Evolutionary conservation across 2,888 invertebrate species (phyloP).

Genomic region (Boloria selene): DNA sequence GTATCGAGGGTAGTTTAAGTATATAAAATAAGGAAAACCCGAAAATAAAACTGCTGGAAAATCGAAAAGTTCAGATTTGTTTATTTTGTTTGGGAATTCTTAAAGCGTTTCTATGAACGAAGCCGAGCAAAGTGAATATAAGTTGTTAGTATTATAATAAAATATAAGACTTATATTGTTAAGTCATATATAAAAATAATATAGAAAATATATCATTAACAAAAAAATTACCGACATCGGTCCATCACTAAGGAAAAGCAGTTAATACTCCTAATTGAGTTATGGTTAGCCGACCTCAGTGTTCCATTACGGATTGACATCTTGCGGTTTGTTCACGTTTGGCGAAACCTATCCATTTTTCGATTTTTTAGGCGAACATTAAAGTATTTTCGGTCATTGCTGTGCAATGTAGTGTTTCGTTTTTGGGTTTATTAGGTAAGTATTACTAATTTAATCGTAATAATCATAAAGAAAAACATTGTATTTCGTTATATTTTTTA

Average conservation of each 20-base stretch:
- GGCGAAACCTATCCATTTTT: not conserved
- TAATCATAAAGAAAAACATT: too few relatives aligned
- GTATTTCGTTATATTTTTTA: not conserved
- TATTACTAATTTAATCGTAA: slow-evolving; percentile 2
- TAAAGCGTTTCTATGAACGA: too few relatives aligned
- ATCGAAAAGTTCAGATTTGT: too few relatives aligned
- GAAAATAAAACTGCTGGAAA: too few relatives aligned
- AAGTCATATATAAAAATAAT: too few relatives aligned
- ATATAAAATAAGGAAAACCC: too few relatives aligned
- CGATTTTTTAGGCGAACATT: slow-evolving; percentile 27
- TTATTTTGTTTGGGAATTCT: too few relatives aligned
- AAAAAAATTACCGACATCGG: slow-evolving; percentile 38
- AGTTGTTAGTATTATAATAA: too few relatives aligned
- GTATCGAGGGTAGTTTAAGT: too few relatives aligned
- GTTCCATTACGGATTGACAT: slow-evolving; percentile 64
- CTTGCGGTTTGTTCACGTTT: slow-evolving; percentile 45
- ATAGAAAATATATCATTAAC: not conserved
- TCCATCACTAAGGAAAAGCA: slow-evolving; percentile 68
- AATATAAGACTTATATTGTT: too few relatives aligned
- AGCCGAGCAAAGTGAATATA: too few relatives aligned
- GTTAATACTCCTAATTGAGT: slow-evolving; percentile 81
- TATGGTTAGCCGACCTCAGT: slow-evolving; percentile 71
- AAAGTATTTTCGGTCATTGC: slow-evolving; percentile 31
- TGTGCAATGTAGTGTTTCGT: slow-evolving; percentile 55
- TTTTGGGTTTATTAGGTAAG: slow-evolving; percentile 40